A percentile compares a stretch with the other conserved stretches of the same genome.
These are phyloP conservation scores for Pterostichus madidus DNA, from an alignment of 2,888 invertebrate genomes.

Conservation along the genomic window DNA sequence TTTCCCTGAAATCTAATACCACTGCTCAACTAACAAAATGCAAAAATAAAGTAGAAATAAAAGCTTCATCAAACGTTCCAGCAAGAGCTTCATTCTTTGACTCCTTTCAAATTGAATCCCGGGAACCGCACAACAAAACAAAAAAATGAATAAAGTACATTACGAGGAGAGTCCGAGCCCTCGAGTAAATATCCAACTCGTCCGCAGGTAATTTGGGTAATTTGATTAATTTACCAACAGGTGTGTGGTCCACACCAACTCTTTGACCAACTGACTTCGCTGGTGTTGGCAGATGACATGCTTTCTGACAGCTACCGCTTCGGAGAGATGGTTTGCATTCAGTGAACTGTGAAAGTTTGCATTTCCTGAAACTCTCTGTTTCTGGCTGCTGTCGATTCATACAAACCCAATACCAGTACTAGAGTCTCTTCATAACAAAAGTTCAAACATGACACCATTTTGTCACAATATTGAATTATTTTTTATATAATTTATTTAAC, in stretches of 20 bases:
- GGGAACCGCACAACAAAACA: slow-evolving; percentile 15
- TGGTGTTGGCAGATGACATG: not conserved
- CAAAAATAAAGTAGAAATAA: not conserved
- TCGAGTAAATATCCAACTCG: slow-evolving; percentile 3
- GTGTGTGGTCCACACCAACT: slow-evolving; percentile 32
- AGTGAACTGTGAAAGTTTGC: too few species aligned
- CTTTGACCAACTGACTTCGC: slow-evolving; percentile 13
- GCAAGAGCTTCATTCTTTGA: slow-evolving; percentile 21
- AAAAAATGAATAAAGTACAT: slow-evolving; percentile 1
- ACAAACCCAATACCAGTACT: too few species aligned
- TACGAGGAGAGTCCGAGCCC: not conserved
- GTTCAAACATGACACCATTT: too few species aligned
- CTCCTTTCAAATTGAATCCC: slow-evolving; percentile 17
- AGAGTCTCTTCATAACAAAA: too few species aligned
- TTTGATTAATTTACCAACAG: slow-evolving; percentile 61
- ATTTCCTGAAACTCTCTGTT: too few species aligned
- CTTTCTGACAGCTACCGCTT: not conserved
- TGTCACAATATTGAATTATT: too few species aligned
- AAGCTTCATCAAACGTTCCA: too few species aligned
- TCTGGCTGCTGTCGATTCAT: too few species aligned
- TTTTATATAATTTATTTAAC: too few species aligned
- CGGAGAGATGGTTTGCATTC: slow-evolving; percentile 1
- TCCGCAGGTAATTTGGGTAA: slow-evolving; percentile 27
- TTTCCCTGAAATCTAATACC: not conserved
- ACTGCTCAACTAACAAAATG: not conserved